Evolutionary conservation across 2,113 vertebrate genomes (phyloP).

Genomic region (Bagarius yarrelli): DNA sequence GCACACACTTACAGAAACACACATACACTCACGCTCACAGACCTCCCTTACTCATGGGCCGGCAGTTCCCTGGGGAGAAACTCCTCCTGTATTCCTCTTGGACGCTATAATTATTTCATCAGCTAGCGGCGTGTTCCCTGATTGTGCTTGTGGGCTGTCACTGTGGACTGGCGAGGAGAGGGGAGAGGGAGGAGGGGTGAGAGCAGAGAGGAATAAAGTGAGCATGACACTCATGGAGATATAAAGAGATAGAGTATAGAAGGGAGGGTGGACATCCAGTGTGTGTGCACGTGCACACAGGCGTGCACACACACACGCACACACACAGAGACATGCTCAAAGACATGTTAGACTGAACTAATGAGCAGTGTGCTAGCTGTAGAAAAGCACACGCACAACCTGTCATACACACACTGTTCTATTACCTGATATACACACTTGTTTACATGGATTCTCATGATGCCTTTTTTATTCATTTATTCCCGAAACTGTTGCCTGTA

Average conservation of each 20-base stretch:
- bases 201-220: slow-evolving; percentile 31
- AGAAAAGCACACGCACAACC: slow-evolving; percentile 39
- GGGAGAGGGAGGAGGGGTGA: slow-evolving; percentile 37
- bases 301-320: slow-evolving; percentile 56
- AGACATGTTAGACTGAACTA: slow-evolving; percentile 60
- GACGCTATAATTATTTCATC: slow-evolving; percentile 88
- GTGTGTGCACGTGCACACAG: slow-evolving; percentile 20
- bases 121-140: slow-evolving; percentile 78
- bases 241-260: slow-evolving; percentile 35
- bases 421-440: background rate
- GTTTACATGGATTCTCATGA: background rate
- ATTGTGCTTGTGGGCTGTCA: slow-evolving; percentile 79
- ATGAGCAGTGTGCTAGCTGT: slow-evolving; percentile 64
- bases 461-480: background rate
- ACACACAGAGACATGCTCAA: slow-evolving; percentile 57
- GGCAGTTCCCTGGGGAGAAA: slow-evolving; percentile 68
- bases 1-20: background rate
- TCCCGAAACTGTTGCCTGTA: background rate
- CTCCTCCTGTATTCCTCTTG: slow-evolving; percentile 69
- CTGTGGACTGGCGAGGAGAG: slow-evolving; percentile 67
- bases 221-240: slow-evolving; percentile 72
- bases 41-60: slow-evolving; percentile 41
- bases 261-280: slow-evolving; percentile 32
- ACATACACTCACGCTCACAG: slow-evolving; percentile 35
- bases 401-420: slow-evolving; percentile 37